Percentiles rank a stretch among this genome's conserved stretches.
Conservation (phyloP, 2,113 vertebrate genomes). For the Phyllostomus discolor region DNA sequence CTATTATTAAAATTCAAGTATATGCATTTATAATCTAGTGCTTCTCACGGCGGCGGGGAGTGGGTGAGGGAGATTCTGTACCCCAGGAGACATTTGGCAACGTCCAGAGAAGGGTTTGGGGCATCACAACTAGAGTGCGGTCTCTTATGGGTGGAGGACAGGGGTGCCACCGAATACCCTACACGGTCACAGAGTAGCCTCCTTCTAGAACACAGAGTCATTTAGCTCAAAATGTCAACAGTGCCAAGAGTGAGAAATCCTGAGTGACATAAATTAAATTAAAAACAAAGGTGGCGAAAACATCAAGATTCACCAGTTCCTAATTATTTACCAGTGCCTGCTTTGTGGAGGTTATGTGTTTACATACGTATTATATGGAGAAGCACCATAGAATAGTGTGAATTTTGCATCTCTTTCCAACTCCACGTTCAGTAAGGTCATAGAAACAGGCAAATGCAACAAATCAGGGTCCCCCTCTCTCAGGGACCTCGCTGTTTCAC, state of each 20-base stretch:
- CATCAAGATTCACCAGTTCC: neutral
- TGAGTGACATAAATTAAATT: conserved; percentile 2
- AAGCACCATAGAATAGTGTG: neutral
- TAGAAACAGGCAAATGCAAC: neutral
- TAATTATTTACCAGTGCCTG: neutral
- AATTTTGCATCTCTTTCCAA: neutral
- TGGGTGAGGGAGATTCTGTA: neutral
- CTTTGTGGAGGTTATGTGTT: neutral
- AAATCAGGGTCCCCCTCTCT: neutral
- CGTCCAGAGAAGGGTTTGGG: neutral
- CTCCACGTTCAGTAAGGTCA: neutral
- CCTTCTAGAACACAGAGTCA: neutral
- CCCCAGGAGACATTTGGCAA: neutral
- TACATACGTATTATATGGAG: neutral
- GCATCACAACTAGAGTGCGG: neutral
- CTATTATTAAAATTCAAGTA: neutral
- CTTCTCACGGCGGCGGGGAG: neutral
- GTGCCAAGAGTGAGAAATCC: neutral
- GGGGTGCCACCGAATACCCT: neutral
- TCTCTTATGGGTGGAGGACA: neutral
- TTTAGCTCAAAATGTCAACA: neutral
- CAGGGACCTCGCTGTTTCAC: neutral
- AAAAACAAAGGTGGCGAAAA: neutral
- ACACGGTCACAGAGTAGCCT: neutral
- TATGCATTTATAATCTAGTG: neutral